Evolutionary conservation across 2,797 vertebrate genomes (phyloP), one percentile per base, ranked within the genome.

Genomic region (Fratercula arctica): DNA sequence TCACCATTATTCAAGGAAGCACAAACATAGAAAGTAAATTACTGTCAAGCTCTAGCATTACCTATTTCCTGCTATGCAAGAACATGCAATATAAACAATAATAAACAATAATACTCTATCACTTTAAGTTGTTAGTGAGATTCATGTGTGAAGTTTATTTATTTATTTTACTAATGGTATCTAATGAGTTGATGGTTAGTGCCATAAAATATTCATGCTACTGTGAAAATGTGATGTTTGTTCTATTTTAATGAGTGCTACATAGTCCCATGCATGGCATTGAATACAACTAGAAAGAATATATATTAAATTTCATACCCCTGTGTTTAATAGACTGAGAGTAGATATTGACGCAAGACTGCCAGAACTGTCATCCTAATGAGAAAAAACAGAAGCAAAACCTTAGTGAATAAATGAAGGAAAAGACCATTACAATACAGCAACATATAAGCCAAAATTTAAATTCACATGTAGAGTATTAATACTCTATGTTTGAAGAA

Each of bases 271-370:
- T 98, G 97, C 97, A 98, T 93, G 89, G 94, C 81, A 97, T 91
- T 82, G 82, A 95, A 96, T 83, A 94, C 85, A 87, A 97, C 96
- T 97, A 96, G 73, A 95, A 96, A 95, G 83, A 85, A 95, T 60
- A 92, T 85, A 93, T 96, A 97, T 97, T 96, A 98, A 97, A 97
- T 97, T 97, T 96, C 98, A 98, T 98, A 98, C 98, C 98, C 97
- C 98, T 95, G 98, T 93, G 97, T 96, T 98, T 98, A 98, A 98
- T 93, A 98, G 98, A 98, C 98, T 98, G 97, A 98, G 98, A 97
- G 98, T 97, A 97, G 98, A 98, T 97, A 98, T 96, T 97, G 98
- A 98, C 9, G 98, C 97, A 97, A 98, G 97, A 98, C 96, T 98
- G 98, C 97, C 98, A 97, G 98, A 98, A 97, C 96, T 98, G 97